Evolutionary conservation across 2,888 invertebrate species (phyloP), one percentile per base, ranked within the genome.

Genomic region (Toxonevra muliebris): DNA sequence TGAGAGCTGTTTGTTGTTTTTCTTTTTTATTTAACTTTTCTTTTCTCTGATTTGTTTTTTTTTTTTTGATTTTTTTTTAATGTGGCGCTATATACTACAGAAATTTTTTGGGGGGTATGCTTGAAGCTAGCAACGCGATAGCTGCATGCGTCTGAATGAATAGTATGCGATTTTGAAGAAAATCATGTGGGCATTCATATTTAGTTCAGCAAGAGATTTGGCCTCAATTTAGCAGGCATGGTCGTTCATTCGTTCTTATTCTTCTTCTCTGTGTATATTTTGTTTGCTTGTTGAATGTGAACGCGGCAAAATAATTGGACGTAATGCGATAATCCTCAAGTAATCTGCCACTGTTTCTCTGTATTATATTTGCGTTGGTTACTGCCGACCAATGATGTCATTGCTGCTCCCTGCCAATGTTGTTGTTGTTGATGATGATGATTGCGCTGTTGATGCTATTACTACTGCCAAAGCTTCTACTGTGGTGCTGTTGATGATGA

Each of bases 281-380:
- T 30, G 30, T 30, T 66, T 69, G 71, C 71, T 74, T 73, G 74
- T 74, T 75, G 73, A 74, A 73, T 72, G 74, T 71, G 74, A 70
- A 71, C 68, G 57, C 71, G 71, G 68, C 73, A 69, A 74, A 75
- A 75, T 75, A 75, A 75, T 75, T 75, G 75, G 71, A 74, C 74
- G 73, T 75, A 75, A 75, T 75, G 74, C 74, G 74, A 74, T 75
- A 75, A 75, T 74, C 75, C 74, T 73, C 71, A 63, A 64, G 71
- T 75, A 74, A 74, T 74, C 74, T 73, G 72, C 52, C 54, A 48
- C 57, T 63, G 48, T 60, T 17, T 45, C 45, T 57, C 30, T 30
- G 30, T 30, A 30, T 30, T 30, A 30, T 30, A 30, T 30, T 30
- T 30, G 30, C 30, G 40, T 42, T 17, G 30, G 41, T 40, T 20